These are phyloP conservation scores for Scomber colias DNA, from an alignment of 2,113 vertebrate genomes.

Conservation along the genomic window DNA sequence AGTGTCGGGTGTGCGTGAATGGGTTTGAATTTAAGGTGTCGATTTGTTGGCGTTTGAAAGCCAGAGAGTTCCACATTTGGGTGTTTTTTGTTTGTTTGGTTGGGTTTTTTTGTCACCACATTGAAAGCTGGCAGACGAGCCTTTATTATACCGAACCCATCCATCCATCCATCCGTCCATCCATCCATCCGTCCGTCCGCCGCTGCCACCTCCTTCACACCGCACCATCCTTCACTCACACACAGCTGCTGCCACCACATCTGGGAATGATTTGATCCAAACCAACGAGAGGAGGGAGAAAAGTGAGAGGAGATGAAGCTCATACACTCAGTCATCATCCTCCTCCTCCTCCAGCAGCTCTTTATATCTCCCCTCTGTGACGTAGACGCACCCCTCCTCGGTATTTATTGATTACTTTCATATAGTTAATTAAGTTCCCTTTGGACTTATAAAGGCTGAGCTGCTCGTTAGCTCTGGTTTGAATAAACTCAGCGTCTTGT, in stretches of 20 bases:
- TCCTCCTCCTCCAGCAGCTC: conserved; percentile 10
- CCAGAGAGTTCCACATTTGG: not conserved
- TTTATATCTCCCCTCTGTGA: not conserved
- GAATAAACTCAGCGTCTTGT: not conserved
- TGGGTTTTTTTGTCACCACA: not conserved
- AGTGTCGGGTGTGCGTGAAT: not conserved
- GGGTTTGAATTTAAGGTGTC: not conserved
- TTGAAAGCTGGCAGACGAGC: conserved; percentile 2
- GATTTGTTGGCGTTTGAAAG: not conserved
- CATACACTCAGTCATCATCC: not conserved
- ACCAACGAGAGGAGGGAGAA: not conserved
- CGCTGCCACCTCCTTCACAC: conserved; percentile 25
- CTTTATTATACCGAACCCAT: not conserved
- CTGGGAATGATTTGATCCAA: conserved; percentile 43
- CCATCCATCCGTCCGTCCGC: no score
- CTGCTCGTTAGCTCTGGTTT: conserved; percentile 22
- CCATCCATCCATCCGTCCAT: not conserved
- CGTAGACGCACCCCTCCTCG: not conserved
- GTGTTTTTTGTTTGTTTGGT: not conserved
- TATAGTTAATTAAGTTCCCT: no score
- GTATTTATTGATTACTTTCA: no score
- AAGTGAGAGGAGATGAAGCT: conserved; percentile 31
- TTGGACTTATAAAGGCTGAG: no score
- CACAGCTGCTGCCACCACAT: conserved; percentile 53
- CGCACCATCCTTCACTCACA: conserved; percentile 24